phyloP scores from a whole-genome alignment of 2,797 vertebrate species.

The Euthynnus affinis region DNA sequence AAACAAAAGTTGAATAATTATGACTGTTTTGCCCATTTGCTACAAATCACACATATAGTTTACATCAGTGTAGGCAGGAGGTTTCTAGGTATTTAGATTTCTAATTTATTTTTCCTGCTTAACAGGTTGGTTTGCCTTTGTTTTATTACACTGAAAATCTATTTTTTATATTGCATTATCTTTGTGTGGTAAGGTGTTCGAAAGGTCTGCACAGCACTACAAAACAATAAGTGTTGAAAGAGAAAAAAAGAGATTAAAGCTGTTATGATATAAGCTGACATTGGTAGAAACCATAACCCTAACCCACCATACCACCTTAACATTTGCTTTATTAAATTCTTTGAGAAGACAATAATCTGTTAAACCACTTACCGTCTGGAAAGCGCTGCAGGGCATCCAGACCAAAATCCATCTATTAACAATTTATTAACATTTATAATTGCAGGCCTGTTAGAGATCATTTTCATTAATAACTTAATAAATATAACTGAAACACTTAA shows the following conservation, averaged over 20 bases:
- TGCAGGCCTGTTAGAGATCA: no score
- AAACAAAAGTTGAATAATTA: background rate
- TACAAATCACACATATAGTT: background rate
- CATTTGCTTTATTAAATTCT: background rate
- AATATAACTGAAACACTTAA: no score
- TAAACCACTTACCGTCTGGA: no score
- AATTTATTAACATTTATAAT: no score
- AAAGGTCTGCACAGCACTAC: background rate
- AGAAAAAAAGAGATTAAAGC: background rate
- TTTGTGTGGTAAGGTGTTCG: background rate
- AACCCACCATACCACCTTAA: background rate
- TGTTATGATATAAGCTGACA: no score
- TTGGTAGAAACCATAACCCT: no score
- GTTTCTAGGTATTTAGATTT: background rate
- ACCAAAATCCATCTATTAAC: no score
- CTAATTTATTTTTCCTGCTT: background rate
- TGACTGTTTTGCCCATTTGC: background rate
- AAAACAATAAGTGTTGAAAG: no score
- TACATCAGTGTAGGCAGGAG: no score
- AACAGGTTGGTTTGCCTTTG: background rate
- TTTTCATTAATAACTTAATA: no score
- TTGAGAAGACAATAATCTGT: no score
- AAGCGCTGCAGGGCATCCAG: no score
- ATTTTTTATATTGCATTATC: background rate
- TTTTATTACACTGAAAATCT: background rate